phyloP scores from a whole-genome alignment of 2,113 vertebrate genomes.

The Urocynchramus pylzowi region DNA sequence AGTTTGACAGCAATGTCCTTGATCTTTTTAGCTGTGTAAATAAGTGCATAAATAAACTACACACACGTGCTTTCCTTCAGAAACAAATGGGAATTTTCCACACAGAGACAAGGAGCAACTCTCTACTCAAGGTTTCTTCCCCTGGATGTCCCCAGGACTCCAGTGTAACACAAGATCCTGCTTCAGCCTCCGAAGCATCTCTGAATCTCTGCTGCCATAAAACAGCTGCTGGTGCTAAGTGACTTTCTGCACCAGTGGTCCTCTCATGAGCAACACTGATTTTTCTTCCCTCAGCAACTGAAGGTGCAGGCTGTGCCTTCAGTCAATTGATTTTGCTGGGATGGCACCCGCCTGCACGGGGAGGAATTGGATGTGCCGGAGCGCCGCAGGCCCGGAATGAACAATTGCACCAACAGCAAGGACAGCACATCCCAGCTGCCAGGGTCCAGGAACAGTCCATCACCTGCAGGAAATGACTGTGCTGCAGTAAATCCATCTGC shows the following conservation, averaged over 20 bases:
- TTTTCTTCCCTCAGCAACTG: slow-evolving; percentile 19
- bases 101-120: background rate
- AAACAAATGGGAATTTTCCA: background rate
- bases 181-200: background rate
- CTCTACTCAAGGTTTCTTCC: background rate
- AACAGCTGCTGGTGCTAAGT: slow-evolving; percentile 40
- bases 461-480: background rate
- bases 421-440: background rate
- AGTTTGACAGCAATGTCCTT: background rate
- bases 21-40: background rate
- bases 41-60: background rate
- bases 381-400: background rate
- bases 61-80: background rate
- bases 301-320: background rate
- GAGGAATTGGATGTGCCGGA: background rate
- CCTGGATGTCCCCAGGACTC: background rate
- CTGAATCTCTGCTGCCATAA: background rate
- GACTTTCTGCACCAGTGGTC: slow-evolving; percentile 30
- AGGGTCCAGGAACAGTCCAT: background rate
- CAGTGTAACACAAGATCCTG: background rate
- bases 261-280: background rate
- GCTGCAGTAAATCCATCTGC: background rate
- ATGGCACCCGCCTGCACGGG: background rate
- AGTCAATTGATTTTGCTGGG: slow-evolving; percentile 37
- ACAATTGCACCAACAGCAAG: background rate